These are phyloP conservation scores for Sebastiscus tertius DNA, from an alignment of 2,797 vertebrate species.

Conservation along the genomic window DNA sequence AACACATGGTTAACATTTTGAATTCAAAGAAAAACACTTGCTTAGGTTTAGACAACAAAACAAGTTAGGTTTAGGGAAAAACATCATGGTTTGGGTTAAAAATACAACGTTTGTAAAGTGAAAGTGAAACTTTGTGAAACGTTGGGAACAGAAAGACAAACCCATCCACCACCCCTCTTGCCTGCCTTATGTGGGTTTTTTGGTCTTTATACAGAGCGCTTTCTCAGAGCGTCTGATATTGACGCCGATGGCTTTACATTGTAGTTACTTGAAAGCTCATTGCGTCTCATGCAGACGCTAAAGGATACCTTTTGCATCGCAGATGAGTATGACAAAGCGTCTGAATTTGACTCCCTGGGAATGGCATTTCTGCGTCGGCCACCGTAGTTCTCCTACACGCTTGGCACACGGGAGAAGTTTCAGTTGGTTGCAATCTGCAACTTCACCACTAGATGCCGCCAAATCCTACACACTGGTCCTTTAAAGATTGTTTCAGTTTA, in stretches of 20 bases:
- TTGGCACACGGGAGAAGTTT: background rate
- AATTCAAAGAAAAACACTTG: background rate
- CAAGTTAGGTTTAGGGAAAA: background rate
- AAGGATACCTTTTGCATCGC: background rate
- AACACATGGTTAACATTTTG: background rate
- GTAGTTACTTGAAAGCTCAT: no score
- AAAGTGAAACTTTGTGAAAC: background rate
- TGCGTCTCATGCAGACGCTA: no score
- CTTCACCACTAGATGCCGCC: background rate
- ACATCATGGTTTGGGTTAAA: background rate
- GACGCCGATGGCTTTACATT: no score
- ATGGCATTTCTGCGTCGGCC: background rate
- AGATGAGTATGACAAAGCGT: background rate
- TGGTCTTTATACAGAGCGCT: no score
- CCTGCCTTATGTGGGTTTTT: fast-evolving
- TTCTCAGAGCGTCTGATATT: no score
- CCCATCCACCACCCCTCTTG: no score
- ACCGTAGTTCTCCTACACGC: background rate
- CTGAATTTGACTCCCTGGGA: background rate
- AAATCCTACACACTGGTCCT: background rate
- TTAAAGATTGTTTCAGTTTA: background rate
- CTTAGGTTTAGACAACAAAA: background rate
- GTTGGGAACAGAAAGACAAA: no score
- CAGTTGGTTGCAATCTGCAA: background rate
- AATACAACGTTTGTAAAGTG: background rate